Conservation (phyloP, 2,888 invertebrate species). For the Rhyacophila evoluta region DNA sequence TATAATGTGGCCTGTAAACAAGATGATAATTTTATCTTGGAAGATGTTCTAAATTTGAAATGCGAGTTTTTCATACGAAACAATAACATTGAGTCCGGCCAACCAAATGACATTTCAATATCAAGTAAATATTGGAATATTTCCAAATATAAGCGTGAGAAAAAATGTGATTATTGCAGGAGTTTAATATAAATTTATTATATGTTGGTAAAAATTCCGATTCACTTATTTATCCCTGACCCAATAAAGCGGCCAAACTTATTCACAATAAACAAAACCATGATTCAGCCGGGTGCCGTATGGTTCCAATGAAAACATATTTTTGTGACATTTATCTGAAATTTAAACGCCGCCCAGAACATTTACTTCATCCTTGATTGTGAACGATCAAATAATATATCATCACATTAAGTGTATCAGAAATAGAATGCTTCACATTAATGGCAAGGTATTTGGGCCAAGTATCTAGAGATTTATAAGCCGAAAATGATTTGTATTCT, state of each 20-base stretch:
- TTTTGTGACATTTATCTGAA: not conserved
- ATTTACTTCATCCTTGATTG: not conserved
- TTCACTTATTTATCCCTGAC: constrained; percentile 37
- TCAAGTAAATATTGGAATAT: not conserved
- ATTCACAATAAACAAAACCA: constrained; percentile 39
- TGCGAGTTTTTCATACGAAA: not conserved
- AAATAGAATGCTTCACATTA: constrained; percentile 26
- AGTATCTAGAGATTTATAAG: constrained; percentile 26
- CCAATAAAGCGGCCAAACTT: constrained; percentile 36
- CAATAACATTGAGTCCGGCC: not conserved
- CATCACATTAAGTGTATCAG: not conserved
- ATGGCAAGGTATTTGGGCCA: constrained; percentile 35
- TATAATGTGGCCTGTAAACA: no score
- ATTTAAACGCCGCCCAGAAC: not conserved
- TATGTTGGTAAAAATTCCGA: not conserved
- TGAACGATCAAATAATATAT: constrained; percentile 12
- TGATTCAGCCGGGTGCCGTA: constrained; percentile 25
- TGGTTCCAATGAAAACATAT: constrained; percentile 6
- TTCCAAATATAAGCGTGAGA: not conserved
- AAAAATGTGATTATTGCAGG: not conserved
- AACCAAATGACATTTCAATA: not conserved
- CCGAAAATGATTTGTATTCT: not conserved
- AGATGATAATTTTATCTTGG: no score
- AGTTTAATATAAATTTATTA: not conserved
- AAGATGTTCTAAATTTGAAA: no score